A percentile compares a stretch with the other conserved stretches of the same genome.
Conservation (phyloP, 2,797 vertebrate genomes). For the Pangasius krempfi region DNA sequence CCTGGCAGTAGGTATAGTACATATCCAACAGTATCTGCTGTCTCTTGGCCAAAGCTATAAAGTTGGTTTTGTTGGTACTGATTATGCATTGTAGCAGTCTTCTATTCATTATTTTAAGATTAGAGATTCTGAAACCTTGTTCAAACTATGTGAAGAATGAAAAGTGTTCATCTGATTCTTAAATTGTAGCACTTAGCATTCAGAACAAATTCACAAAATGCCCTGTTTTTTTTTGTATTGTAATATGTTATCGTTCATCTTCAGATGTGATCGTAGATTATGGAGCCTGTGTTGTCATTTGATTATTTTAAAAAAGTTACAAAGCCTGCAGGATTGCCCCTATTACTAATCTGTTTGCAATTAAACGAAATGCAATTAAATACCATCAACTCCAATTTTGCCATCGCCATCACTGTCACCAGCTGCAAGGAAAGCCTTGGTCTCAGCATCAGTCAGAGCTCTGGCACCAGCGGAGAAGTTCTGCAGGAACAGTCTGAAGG, state of each 20-base stretch:
- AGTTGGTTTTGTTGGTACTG: background rate
- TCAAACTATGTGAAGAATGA: background rate
- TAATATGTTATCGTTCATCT: background rate
- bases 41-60: background rate
- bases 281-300: background rate
- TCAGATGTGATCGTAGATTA: too few species aligned
- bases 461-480: constrained; percentile 66
- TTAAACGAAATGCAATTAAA: background rate
- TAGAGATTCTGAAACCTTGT: background rate
- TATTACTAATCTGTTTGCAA: background rate
- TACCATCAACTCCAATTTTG: constrained; percentile 70
- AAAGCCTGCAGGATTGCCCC: background rate
- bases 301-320: background rate
- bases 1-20: background rate
- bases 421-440: constrained; percentile 67
- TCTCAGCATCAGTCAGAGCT: constrained; percentile 67
- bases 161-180: background rate
- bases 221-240: background rate
- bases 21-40: background rate
- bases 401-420: constrained; percentile 70
- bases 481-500: constrained; percentile 69
- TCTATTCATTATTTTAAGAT: constrained; percentile 10
- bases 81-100: background rate
- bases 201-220: background rate
- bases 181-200: background rate